A percentile compares a stretch with the other conserved stretches of the same genome.
Conservation (phyloP, 2,888 invertebrate genomes). For the Thalpophila matura region DNA sequence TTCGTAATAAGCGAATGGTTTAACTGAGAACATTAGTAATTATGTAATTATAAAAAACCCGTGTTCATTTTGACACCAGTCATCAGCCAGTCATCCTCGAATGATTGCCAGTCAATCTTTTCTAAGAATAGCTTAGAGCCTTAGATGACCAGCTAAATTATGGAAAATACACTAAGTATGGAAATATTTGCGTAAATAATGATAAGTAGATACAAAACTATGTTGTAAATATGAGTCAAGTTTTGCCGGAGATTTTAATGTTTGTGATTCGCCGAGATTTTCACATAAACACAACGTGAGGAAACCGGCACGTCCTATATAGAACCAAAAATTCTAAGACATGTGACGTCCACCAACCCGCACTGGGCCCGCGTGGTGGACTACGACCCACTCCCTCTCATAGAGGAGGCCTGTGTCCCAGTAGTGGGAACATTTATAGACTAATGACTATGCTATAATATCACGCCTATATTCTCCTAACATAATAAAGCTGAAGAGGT, state of each 20-base stretch:
- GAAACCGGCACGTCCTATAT: too few species aligned
- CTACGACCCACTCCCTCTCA: too few species aligned
- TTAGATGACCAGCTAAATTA: constrained; percentile 10
- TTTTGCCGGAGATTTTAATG: constrained; percentile 18
- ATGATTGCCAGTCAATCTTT: constrained; percentile 1
- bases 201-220: constrained; percentile 27
- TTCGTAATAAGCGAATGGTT: constrained; percentile 8
- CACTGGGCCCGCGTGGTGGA: too few species aligned
- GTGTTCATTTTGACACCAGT: too few species aligned
- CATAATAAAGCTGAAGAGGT: too few species aligned
- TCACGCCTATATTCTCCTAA: too few species aligned
- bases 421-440: too few species aligned
- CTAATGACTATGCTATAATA: too few species aligned
- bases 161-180: constrained; percentile 17
- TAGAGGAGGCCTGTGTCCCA: too few species aligned
- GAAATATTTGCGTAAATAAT: constrained; percentile 20
- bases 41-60: constrained; percentile 8
- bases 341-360: too few species aligned
- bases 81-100: neutral
- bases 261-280: constrained; percentile 12
- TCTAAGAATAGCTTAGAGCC: constrained; percentile 13
- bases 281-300: neutral
- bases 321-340: too few species aligned
- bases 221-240: constrained; percentile 15
- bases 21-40: constrained; percentile 8